Conservation (phyloP, 2,113 vertebrate species). For the Ptilonorhynchus violaceus region DNA sequence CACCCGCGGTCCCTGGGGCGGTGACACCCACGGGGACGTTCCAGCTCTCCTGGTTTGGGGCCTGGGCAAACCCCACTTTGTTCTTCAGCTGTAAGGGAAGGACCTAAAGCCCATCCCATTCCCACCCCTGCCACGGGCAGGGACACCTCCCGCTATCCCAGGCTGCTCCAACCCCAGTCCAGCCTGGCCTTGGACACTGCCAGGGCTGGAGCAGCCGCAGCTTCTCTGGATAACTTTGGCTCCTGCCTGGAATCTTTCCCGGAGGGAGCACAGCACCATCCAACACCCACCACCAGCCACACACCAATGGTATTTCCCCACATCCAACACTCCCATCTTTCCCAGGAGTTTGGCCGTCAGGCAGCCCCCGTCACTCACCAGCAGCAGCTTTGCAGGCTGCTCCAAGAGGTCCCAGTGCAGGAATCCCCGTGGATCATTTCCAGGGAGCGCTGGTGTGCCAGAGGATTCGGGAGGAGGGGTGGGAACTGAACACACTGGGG, state of each 20-base stretch:
- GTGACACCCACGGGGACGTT: not conserved
- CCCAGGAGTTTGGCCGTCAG: not conserved
- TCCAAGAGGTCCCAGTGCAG: not conserved
- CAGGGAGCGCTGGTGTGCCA: too few relatives aligned
- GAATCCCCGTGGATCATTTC: not conserved
- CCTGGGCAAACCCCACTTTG: not conserved
- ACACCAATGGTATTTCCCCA: not conserved
- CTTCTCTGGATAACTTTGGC: not conserved
- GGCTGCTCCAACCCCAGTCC: not conserved
- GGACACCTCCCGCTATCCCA: not conserved
- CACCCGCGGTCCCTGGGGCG: accelerated
- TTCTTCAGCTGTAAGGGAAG: not conserved
- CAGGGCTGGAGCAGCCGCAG: not conserved
- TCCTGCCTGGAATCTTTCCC: not conserved
- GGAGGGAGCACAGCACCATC: not conserved
- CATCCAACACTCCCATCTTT: not conserved
- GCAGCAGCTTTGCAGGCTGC: not conserved
- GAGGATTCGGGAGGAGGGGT: not conserved
- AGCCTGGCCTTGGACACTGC: not conserved
- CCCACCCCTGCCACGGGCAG: not conserved
- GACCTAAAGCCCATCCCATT: not conserved
- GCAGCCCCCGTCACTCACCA: not conserved
- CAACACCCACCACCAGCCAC: not conserved
- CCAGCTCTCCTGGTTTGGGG: not conserved
- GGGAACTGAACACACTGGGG: not conserved